Percentiles rank a stretch among this genome's conserved stretches.
These are phyloP conservation scores for Myioborus melanocephalus DNA, from an alignment of 2,797 vertebrate genomes.

Conservation along the genomic window DNA sequence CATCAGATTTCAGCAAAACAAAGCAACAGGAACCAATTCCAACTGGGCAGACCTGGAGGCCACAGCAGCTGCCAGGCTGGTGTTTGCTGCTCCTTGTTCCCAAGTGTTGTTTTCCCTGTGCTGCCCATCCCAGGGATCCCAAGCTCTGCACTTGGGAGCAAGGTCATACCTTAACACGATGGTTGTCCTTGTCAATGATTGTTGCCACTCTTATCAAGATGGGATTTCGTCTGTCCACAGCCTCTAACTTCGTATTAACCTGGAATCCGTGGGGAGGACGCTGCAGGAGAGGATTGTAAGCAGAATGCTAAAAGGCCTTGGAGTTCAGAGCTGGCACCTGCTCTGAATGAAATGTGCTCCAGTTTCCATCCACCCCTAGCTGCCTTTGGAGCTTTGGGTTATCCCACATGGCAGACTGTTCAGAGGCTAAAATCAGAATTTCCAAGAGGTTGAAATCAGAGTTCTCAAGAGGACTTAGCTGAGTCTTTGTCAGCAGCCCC, in stretches of 20 bases:
- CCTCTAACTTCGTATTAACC: slow-evolving; percentile 86
- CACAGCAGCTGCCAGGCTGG: neutral
- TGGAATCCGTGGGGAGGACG: slow-evolving; percentile 88
- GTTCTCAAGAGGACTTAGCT: neutral
- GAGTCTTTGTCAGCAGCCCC: neutral
- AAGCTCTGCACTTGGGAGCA: neutral
- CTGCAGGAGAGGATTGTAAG: slow-evolving; percentile 68
- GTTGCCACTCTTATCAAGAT: slow-evolving; percentile 87
- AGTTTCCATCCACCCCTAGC: neutral
- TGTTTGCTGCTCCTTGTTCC: neutral
- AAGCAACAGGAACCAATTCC: neutral
- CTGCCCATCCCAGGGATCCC: neutral
- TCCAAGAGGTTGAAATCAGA: neutral
- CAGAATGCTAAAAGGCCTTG: neutral
- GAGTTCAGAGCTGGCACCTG: neutral
- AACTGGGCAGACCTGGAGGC: neutral
- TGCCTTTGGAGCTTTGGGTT: neutral
- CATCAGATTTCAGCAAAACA: neutral
- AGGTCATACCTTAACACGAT: slow-evolving; percentile 83
- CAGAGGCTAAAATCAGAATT: neutral
- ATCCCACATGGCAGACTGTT: neutral
- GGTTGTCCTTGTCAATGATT: slow-evolving; percentile 81
- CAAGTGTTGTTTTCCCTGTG: accelerated
- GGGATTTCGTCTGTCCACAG: slow-evolving; percentile 89
- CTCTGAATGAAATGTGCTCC: neutral